Conservation (phyloP, 2,797 vertebrate genomes). For the Hydrolagus colliei region DNA sequence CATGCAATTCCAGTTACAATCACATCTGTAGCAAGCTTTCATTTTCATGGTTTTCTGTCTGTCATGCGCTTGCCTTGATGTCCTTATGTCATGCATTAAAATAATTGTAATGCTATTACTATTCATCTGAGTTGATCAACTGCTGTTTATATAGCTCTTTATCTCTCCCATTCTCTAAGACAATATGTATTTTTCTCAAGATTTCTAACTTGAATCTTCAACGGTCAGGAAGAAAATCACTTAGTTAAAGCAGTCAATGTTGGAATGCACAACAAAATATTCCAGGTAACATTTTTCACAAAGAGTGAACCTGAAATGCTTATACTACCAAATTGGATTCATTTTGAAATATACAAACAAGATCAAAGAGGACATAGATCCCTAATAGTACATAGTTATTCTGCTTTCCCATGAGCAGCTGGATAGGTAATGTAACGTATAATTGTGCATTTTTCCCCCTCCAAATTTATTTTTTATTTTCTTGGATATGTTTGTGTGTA, state of each 20-base stretch:
- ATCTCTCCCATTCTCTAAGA: neutral
- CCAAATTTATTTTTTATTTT: neutral
- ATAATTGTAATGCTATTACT: no score
- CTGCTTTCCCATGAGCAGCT: neutral
- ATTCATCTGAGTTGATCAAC: no score
- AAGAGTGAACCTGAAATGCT: neutral
- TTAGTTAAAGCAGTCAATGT: neutral
- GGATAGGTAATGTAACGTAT: neutral
- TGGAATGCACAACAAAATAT: neutral
- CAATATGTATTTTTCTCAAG: neutral
- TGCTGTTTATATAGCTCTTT: no score
- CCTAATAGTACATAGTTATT: neutral
- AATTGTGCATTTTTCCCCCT: neutral
- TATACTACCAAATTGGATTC: neutral
- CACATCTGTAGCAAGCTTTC: no score
- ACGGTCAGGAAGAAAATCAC: neutral
- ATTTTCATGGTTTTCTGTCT: no score
- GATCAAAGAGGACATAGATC: neutral
- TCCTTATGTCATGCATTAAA: no score
- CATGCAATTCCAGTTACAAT: no score
- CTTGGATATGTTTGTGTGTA: slow-evolving; percentile 4
- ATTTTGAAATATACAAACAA: neutral
- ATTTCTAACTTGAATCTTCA: neutral
- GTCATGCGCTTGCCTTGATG: no score
- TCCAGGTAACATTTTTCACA: neutral